A percentile compares a stretch with the other conserved stretches of the same genome.
Conservation (phyloP, 30 jellyfish, hydroid and myxozoan genomes). For the Phacellophora camtschatica region DNA sequence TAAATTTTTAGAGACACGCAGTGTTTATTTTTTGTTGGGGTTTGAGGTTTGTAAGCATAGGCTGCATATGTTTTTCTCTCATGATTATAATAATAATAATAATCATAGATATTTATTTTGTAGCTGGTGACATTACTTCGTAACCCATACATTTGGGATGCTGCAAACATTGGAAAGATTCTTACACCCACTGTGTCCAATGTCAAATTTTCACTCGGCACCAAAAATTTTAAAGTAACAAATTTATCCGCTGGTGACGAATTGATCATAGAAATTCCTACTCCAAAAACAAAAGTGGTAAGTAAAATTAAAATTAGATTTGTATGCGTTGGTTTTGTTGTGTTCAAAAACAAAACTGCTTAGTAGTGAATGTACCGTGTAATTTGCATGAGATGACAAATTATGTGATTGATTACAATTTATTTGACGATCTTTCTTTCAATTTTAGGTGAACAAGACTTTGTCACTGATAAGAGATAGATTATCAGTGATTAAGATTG, state of each 20-base stretch:
- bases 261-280: not conserved
- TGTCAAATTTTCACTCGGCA: too few species aligned
- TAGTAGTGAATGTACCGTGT: not conserved
- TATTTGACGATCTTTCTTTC: not conserved
- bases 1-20: not conserved
- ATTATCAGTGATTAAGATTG: not conserved
- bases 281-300: not conserved
- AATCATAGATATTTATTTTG: too few species aligned
- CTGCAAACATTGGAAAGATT: too few species aligned
- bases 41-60: too few species aligned
- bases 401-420: not conserved
- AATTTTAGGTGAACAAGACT: not conserved
- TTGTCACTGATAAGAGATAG: not conserved
- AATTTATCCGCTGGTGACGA: too few species aligned
- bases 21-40: too few species aligned
- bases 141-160: too few species aligned
- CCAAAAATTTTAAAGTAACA: too few species aligned
- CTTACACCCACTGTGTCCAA: too few species aligned
- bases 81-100: too few species aligned
- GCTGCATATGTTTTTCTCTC: too few species aligned
- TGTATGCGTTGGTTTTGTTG: not conserved
- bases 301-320: not conserved
- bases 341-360: not conserved
- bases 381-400: not conserved
- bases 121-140: too few species aligned